A percentile compares a stretch with the other conserved stretches of the same genome.
phyloP scores from a whole-genome alignment of 2,888 invertebrate genomes.

The Andrena dorsata region DNA sequence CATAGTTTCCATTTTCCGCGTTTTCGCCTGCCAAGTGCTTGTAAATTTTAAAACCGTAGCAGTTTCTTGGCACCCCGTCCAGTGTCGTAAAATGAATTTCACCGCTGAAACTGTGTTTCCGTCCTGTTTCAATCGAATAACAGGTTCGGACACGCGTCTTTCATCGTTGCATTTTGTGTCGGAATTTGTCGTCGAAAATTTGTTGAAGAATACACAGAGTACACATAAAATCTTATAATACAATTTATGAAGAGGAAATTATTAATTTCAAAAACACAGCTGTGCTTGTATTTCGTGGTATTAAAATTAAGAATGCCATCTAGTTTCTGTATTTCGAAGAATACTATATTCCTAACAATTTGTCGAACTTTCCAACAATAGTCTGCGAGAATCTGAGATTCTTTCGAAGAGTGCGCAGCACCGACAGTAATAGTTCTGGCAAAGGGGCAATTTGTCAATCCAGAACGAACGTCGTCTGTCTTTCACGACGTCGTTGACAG shows the following conservation, averaged over 20 bases:
- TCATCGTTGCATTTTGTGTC: not conserved
- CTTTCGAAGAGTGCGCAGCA: not conserved
- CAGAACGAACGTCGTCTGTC: constrained; percentile 19
- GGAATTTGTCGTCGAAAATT: not conserved
- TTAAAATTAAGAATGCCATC: not conserved
- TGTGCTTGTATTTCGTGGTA: too few relatives aligned
- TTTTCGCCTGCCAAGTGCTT: not conserved
- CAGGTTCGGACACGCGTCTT: not conserved
- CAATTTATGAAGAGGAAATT: not conserved
- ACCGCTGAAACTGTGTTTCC: not conserved
- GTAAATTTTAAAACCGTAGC: constrained; percentile 34
- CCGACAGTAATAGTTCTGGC: not conserved
- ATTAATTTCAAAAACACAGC: too few relatives aligned
- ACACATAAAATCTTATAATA: not conserved
- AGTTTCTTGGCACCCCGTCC: constrained; percentile 24
- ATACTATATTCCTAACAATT: not conserved
- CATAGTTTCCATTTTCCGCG: not conserved
- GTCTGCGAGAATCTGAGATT: not conserved
- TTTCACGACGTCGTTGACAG: constrained; percentile 11
- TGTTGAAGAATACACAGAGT: not conserved
- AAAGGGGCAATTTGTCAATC: constrained; percentile 37
- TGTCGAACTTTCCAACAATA: constrained; percentile 1
- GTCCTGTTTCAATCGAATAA: not conserved
- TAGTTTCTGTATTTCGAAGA: not conserved
- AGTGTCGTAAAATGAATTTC: constrained; percentile 21